Conservation (phyloP, 1,140 invertebrate species). For the Pseudomyrmex flavicornis region DNA sequence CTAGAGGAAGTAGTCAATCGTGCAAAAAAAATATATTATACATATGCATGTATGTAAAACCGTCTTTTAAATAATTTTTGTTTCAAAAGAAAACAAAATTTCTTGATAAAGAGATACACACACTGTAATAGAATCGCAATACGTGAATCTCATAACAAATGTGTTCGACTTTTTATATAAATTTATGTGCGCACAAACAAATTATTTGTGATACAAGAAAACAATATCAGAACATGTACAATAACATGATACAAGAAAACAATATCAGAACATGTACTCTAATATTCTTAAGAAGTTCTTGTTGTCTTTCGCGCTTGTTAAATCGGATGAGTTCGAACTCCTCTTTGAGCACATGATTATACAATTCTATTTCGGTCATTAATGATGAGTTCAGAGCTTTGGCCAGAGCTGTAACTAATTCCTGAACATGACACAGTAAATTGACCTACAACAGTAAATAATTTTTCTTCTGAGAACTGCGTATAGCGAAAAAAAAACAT, state of each 20-base stretch:
- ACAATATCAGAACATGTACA: too few species aligned
- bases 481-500: background rate
- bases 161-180: too few species aligned
- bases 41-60: background rate
- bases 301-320: constrained; percentile 88
- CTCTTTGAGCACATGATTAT: constrained; percentile 91
- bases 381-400: constrained; percentile 88
- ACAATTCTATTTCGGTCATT: constrained; percentile 88
- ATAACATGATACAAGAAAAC: too few species aligned
- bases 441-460: constrained; percentile 83
- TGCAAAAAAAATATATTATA: background rate
- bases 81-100: background rate
- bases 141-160: too few species aligned
- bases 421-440: constrained; percentile 87
- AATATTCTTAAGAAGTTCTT: constrained; percentile 87
- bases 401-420: constrained; percentile 87
- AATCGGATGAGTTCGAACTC: constrained; percentile 92
- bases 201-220: too few species aligned
- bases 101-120: background rate
- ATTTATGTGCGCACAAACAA: too few species aligned
- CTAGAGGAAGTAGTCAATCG: constrained; percentile 6
- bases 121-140: too few species aligned
- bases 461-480: constrained; percentile 11
- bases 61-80: background rate
- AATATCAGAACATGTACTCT: constrained; percentile 77